Base-by-base conservation (phyloP, 2,888 invertebrate species). In the Brachyopa scutellaris region DNA sequence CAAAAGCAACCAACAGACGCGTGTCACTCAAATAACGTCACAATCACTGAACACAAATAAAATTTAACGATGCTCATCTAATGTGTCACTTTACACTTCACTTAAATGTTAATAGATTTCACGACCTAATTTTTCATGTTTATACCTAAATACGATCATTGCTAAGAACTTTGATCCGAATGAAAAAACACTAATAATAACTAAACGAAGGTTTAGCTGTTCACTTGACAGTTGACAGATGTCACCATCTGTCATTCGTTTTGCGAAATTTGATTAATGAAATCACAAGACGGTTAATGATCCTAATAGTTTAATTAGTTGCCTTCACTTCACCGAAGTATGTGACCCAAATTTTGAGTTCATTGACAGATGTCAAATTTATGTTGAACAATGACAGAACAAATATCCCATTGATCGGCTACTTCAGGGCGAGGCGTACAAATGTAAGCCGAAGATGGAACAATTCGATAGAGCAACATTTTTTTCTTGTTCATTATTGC, bases 351-450 rank as follows among this genome's bases (percentile, higher is more conserved):
- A 57, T 69, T 26, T 7, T 7, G 26, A 42, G 57, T 57, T 69
- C 57, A 69, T 45, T 69, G 57, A 57, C 67, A 69, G 55, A 55
- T 45, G 33, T 55, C 45, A 53, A 45, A 21, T n/a, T n/a, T n/a
- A n/a, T 23, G 33, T 7, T 5, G 33, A 67, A 67, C 42, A 33
- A 57, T 45, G 21, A 33, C 40, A 26, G 29, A 26, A 17, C 40
- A 6, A 17, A 42, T n/a, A 13, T 19, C n/a, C 13, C 53, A 66
- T 19, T 66, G 23, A 31, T n/a, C 8, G 26, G 67, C 23, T 23
- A 33, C 42, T 67, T 55, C 42, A 45, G 53, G 38, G 51, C 13
- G 33, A n/a, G n/a, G n/a, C 6, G 26, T 6, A 26, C 26, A 26
- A 26, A 26, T 3, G 26, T 6, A 6, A 26, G 26, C 26, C 3